Conservation (phyloP, 2,888 invertebrate genomes). For the Melieria crassipennis region DNA sequence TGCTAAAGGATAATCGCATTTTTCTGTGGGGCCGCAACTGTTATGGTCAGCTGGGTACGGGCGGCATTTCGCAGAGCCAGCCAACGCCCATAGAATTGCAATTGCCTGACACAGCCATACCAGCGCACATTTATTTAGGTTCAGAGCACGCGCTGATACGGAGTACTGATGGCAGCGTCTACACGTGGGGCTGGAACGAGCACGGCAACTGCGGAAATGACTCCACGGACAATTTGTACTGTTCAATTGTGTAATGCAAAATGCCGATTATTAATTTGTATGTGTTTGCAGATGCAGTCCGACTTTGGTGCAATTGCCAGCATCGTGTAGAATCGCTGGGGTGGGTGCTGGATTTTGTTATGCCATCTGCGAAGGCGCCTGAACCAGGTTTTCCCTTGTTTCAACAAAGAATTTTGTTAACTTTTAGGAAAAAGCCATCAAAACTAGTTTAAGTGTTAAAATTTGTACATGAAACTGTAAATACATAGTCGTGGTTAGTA, state of each 20-base stretch:
- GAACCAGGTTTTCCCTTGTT: no score
- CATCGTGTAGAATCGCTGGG: conserved; percentile 54
- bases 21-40: conserved; percentile 83
- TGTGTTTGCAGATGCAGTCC: conserved; percentile 54
- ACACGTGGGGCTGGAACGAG: conserved; percentile 92
- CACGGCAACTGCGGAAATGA: conserved; percentile 86
- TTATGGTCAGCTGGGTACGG: conserved; percentile 79
- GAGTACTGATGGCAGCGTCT: conserved; percentile 72
- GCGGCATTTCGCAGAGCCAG: conserved; percentile 57
- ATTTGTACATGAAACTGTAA: no score
- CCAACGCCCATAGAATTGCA: conserved; percentile 54
- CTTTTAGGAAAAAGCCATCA: no score
- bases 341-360: conserved; percentile 64
- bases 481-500: no score
- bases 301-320: conserved; percentile 52
- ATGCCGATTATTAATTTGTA: not conserved
- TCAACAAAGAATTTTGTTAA: no score
- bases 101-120: conserved; percentile 47
- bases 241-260: not conserved
- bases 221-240: conserved; percentile 62
- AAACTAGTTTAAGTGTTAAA: no score
- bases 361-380: conserved; percentile 52
- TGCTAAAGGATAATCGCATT: conserved; percentile 73
- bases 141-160: conserved; percentile 83
- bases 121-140: conserved; percentile 68